phyloP scores from a whole-genome alignment of 2,113 vertebrate species.

The Isichthys henryi region DNA sequence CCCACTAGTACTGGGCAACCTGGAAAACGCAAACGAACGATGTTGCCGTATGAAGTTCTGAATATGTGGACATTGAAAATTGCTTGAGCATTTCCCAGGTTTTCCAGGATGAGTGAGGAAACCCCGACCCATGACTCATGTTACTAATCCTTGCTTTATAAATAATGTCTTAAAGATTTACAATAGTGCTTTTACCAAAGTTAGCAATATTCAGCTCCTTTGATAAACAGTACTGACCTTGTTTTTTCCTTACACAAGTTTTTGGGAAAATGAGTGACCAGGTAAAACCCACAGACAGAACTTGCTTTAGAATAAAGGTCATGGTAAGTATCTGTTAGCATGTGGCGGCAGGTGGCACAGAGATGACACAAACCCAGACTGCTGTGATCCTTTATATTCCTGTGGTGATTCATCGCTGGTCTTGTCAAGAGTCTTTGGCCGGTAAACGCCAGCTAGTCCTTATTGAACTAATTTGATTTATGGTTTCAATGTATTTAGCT shows the following conservation, averaged over 20 bases:
- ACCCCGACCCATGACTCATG: not conserved
- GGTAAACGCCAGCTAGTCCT: not conserved
- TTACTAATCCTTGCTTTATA: not conserved
- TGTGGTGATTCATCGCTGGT: not conserved
- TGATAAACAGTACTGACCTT: not conserved
- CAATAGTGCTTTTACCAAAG: not conserved
- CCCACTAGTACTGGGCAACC: too few species aligned
- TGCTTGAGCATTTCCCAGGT: too few species aligned
- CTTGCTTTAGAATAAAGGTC: not conserved
- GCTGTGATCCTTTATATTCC: not conserved
- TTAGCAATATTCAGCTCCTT: not conserved
- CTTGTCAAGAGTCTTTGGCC: not conserved
- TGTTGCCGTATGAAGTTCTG: too few species aligned
- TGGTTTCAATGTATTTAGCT: not conserved
- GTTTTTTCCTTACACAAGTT: not conserved
- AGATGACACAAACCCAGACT: not conserved
- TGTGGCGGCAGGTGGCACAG: not conserved
- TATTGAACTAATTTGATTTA: not conserved
- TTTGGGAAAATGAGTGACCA: not conserved
- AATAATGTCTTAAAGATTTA: not conserved
- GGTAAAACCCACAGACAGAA: not conserved
- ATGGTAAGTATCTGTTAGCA: not conserved
- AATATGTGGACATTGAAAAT: too few species aligned
- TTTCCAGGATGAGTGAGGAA: too few species aligned
- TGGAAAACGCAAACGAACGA: too few species aligned